Base-by-base conservation (phyloP, 2,113 vertebrate genomes). In the Nothoprocta pentlandii region DNA sequence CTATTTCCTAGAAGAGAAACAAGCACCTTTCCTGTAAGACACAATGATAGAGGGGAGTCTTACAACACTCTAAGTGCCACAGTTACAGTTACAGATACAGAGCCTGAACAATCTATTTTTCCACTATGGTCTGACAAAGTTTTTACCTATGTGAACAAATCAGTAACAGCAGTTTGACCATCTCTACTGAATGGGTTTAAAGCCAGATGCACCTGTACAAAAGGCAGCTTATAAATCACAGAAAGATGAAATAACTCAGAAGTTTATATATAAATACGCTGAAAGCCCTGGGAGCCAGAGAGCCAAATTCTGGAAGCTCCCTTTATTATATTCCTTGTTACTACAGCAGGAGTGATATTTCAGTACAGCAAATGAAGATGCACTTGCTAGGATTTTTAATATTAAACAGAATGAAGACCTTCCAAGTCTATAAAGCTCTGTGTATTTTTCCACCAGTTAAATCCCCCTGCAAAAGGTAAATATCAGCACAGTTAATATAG, bases 61-160 rank as follows among this genome's bases (percentile, higher is more conserved):
- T 34, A 34, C 34, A 34, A 34, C 34, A 34, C 34, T 34, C 34
- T 34, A 34, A 34, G 34, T 34, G 34, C 34, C 34, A 34, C 34
- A 34, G 34, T 34, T 34, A 34, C 34, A 34, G 34, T 34, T 34
- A 34, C 34, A 34, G 34, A 44, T 46, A 63, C 21, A 56, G 46
- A 1, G 2, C 25, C 53, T 20, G 0, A 0, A 80, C 5, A 28
- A 1, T n/a, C 15, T 19, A 25, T 0, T 1, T 87, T 89, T 85
- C 79, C 59, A 87, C 26, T 26, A 41, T 1, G 8, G 28, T 25
- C 53, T 25, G 66, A 46, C 5, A 49, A n/a, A 85, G 42, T 6
- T 46, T 7, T 10, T 19, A 75, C 0, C 59, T 36, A 76, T 22
- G 12, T 73, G 53, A 89, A 81, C 10, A 87, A 92, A 89, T 58